These are phyloP conservation scores for Toxostoma redivivum DNA, from an alignment of 2,113 vertebrate genomes.

Conservation along the genomic window DNA sequence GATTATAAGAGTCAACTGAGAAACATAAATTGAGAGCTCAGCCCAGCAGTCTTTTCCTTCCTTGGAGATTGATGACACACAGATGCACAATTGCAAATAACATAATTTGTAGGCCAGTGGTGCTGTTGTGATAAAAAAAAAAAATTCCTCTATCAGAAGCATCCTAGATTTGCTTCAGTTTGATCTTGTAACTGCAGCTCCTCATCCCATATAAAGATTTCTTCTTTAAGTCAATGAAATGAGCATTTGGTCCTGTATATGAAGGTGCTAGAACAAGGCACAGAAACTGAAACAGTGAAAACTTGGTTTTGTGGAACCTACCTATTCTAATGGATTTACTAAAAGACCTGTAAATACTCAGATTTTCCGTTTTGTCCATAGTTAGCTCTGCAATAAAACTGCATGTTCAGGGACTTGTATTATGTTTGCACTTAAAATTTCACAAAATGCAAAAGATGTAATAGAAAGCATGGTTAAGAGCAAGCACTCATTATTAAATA, in stretches of 20 bases:
- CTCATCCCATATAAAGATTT: neutral
- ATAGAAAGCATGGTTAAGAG: neutral
- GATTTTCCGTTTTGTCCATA: neutral
- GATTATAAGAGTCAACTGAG: constrained; percentile 39
- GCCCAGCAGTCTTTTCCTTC: neutral
- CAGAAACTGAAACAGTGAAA: neutral
- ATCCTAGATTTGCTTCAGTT: neutral
- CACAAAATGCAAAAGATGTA: neutral
- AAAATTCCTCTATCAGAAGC: neutral
- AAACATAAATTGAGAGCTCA: constrained; percentile 40
- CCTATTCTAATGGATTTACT: neutral
- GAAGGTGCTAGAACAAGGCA: neutral
- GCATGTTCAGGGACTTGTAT: neutral
- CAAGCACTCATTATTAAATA: neutral
- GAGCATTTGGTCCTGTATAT: neutral
- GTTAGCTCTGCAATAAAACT: neutral
- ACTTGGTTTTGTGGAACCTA: neutral
- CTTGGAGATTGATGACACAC: constrained; percentile 29
- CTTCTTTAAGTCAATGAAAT: neutral
- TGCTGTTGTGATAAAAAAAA: neutral
- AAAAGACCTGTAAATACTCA: neutral
- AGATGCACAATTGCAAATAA: constrained; percentile 1
- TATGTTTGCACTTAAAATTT: neutral
- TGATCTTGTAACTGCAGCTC: neutral
- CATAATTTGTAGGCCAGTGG: neutral